Conservation (phyloP, 1,140 invertebrate species). For the Brachionus plicatilis region DNA sequence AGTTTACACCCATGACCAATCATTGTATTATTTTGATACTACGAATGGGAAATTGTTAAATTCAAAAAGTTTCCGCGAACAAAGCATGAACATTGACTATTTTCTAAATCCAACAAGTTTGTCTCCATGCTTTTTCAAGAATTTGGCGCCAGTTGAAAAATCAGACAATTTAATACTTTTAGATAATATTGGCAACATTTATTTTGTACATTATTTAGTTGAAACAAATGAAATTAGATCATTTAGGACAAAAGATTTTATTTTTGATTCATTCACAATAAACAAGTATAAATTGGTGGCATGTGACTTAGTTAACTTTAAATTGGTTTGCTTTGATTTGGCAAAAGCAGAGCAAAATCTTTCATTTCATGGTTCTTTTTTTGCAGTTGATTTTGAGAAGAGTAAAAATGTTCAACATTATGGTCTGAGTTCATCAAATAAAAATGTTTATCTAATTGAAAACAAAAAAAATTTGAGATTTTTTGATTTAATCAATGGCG, state of each 20-base stretch:
- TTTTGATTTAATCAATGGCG: not conserved
- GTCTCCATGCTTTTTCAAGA: not conserved
- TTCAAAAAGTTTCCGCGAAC: not conserved
- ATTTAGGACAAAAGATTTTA: not conserved
- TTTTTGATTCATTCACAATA: not conserved
- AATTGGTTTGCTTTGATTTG: slow-evolving; percentile 1
- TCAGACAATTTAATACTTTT: not conserved
- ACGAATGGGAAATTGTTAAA: not conserved
- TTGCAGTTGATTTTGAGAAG: not conserved
- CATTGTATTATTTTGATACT: not conserved
- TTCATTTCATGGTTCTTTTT: not conserved
- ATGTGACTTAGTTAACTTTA: not conserved
- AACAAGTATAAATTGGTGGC: not conserved
- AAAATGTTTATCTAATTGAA: not conserved
- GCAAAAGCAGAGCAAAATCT: too few relatives aligned
- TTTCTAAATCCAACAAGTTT: not conserved
- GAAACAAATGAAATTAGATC: not conserved
- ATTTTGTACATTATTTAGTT: not conserved
- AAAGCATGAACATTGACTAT: not conserved
- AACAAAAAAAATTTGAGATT: not conserved
- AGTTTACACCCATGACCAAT: not conserved
- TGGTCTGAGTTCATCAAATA: not conserved
- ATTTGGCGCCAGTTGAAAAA: not conserved
- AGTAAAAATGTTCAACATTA: not conserved
- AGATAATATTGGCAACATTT: not conserved